phyloP scores from a whole-genome alignment of 2,113 vertebrate genomes.

The Macheiramphus alcinus region DNA sequence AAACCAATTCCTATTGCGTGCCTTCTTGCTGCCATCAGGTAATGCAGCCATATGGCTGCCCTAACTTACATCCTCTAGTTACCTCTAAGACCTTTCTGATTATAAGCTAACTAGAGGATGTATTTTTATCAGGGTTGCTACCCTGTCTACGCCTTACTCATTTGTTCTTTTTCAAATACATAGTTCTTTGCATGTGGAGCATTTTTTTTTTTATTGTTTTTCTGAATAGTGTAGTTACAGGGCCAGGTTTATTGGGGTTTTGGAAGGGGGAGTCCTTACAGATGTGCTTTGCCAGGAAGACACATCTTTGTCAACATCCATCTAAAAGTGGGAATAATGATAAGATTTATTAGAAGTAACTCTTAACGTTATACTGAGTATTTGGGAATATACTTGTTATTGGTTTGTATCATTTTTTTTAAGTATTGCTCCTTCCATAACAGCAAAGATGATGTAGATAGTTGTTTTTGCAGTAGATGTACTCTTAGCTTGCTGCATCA shows the following conservation, averaged over 20 bases:
- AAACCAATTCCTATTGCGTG: not conserved
- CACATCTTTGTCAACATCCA: not conserved
- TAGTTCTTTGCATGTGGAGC: not conserved
- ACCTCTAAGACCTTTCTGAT: no score
- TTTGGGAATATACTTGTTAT: not conserved
- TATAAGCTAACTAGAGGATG: not conserved
- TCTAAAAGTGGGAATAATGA: not conserved
- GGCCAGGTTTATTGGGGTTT: not conserved
- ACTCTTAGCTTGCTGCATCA: not conserved
- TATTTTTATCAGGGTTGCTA: not conserved
- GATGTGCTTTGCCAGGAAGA: not conserved
- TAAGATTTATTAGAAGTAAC: not conserved
- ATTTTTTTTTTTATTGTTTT: not conserved
- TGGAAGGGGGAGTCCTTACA: not conserved
- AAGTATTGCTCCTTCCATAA: not conserved
- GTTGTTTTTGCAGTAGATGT: not conserved
- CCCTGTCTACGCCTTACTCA: not conserved
- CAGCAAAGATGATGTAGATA: not conserved
- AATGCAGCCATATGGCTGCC: not conserved
- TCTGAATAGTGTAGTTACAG: not conserved
- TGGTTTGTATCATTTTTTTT: not conserved
- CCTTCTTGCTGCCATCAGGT: not conserved
- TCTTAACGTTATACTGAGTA: accelerated
- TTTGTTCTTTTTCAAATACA: not conserved
- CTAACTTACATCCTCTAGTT: not conserved